Conservation (phyloP, 2,888 invertebrate genomes). For the Perdita meconis region DNA sequence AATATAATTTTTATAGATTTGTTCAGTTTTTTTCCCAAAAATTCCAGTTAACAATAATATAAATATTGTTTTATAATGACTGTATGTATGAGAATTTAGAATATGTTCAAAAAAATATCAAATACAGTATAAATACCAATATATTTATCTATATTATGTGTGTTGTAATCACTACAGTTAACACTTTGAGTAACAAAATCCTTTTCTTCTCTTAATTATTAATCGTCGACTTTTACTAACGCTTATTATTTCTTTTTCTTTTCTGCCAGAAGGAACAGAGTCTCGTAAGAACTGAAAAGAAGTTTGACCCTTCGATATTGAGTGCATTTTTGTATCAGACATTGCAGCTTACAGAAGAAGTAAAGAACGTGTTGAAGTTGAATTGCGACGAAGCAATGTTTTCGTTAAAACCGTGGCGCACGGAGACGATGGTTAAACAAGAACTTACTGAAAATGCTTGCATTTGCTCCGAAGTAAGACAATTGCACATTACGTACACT, state of each 20-base stretch:
- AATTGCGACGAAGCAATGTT: slow-evolving; percentile 79
- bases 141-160: background rate
- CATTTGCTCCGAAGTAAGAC: slow-evolving; percentile 77
- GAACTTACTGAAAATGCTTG: slow-evolving; percentile 72
- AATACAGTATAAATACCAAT: slow-evolving; percentile 24
- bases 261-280: slow-evolving; percentile 54
- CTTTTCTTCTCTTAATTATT: slow-evolving; percentile 1
- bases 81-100: background rate
- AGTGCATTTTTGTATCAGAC: slow-evolving; percentile 66
- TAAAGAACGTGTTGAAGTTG: slow-evolving; percentile 70
- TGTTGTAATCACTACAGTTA: slow-evolving; percentile 60
- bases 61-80: slow-evolving; percentile 7
- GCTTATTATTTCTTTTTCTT: slow-evolving; percentile 36
- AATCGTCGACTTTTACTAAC: slow-evolving; percentile 33
- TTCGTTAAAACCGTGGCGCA: slow-evolving; percentile 77
- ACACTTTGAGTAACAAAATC: slow-evolving; percentile 71
- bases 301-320: slow-evolving; percentile 67
- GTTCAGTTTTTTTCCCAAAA: slow-evolving; percentile 36
- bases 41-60: slow-evolving; percentile 17
- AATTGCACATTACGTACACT: slow-evolving; percentile 1
- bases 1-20: slow-evolving; percentile 26
- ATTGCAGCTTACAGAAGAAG: slow-evolving; percentile 72
- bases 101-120: slow-evolving; percentile 21
- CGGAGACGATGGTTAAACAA: slow-evolving; percentile 68
- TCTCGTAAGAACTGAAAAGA: slow-evolving; percentile 29